phyloP scores from a whole-genome alignment of 1,140 invertebrate species.

The Drosophila saltans region DNA sequence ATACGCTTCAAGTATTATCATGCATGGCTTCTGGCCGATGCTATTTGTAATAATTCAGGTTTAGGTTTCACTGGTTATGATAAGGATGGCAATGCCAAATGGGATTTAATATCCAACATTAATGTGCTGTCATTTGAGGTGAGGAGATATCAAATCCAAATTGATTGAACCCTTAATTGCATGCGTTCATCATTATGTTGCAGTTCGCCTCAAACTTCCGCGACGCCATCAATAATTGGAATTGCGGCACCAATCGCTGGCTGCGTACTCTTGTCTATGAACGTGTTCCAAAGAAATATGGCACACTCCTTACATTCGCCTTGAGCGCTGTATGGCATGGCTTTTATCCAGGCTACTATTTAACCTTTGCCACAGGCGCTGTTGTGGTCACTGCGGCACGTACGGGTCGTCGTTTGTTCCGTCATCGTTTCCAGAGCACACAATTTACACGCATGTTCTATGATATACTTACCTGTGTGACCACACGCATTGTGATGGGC shows the following conservation, averaged over 20 bases:
- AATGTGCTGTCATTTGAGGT: slow-evolving; percentile 96
- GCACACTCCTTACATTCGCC: slow-evolving; percentile 91
- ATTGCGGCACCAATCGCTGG: slow-evolving; percentile 96
- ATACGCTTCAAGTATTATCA: slow-evolving; percentile 97
- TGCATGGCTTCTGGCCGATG: slow-evolving; percentile 97
- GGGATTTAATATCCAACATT: slow-evolving; percentile 96
- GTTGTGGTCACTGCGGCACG: slow-evolving; percentile 93
- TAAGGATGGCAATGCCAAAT: slow-evolving; percentile 88
- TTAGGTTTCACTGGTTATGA: slow-evolving; percentile 95
- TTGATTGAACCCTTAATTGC: background rate
- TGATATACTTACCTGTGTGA: slow-evolving; percentile 90
- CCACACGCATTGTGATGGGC: slow-evolving; percentile 91
- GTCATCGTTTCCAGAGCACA: slow-evolving; percentile 83
- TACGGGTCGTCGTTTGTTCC: slow-evolving; percentile 90
- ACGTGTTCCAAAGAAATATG: slow-evolving; percentile 86
- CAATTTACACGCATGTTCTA: slow-evolving; percentile 87
- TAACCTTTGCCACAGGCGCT: slow-evolving; percentile 95
- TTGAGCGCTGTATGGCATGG: slow-evolving; percentile 98
- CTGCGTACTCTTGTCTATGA: slow-evolving; percentile 94
- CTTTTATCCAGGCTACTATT: slow-evolving; percentile 98
- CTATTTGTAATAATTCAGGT: slow-evolving; percentile 96
- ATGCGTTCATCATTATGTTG: slow-evolving; percentile 24
- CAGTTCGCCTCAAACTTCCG: slow-evolving; percentile 91
- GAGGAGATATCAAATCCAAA: slow-evolving; percentile 32
- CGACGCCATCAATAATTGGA: slow-evolving; percentile 94